A percentile compares a stretch with the other conserved stretches of the same genome.
These are phyloP conservation scores for Agelaius tricolor DNA, from an alignment of 2,113 vertebrate species.

Conservation along the genomic window DNA sequence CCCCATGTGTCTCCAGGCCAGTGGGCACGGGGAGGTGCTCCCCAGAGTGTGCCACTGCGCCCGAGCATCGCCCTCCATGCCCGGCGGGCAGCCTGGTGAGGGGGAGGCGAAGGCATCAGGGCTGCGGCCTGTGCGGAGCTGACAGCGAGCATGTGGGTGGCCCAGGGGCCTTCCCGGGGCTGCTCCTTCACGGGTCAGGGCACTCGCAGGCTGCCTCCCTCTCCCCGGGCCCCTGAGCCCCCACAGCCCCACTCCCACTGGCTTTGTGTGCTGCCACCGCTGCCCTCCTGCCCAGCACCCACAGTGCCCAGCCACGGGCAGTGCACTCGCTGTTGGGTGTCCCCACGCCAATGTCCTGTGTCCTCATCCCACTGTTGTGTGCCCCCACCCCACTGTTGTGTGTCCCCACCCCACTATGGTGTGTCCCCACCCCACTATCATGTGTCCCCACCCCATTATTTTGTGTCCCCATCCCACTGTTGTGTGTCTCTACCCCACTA, in stretches of 20 bases:
- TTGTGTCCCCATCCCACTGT: too few species aligned
- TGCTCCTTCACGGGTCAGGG: slow-evolving; percentile 25
- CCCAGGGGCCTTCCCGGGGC: neutral
- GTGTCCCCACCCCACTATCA: too few species aligned
- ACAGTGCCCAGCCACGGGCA: accelerated
- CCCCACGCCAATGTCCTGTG: accelerated
- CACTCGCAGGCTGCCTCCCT: neutral
- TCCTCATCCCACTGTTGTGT: accelerated
- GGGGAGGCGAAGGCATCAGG: neutral
- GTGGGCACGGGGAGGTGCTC: neutral
- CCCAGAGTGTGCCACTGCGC: neutral
- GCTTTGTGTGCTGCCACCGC: neutral
- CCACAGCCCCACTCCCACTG: neutral
- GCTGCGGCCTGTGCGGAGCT: neutral
- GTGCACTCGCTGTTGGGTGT: accelerated
- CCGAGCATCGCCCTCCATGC: neutral
- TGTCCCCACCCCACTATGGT: accelerated
- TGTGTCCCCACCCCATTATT: too few species aligned
- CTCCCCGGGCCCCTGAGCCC: neutral
- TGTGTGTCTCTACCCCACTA: too few species aligned
- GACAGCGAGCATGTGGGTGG: slow-evolving; percentile 37
- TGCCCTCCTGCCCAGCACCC: accelerated
- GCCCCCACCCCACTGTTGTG: neutral
- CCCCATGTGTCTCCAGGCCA: neutral
- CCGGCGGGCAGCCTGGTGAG: neutral